Evolutionary conservation across 2,888 invertebrate genomes (phyloP).

Genomic region (Antitype chi): DNA sequence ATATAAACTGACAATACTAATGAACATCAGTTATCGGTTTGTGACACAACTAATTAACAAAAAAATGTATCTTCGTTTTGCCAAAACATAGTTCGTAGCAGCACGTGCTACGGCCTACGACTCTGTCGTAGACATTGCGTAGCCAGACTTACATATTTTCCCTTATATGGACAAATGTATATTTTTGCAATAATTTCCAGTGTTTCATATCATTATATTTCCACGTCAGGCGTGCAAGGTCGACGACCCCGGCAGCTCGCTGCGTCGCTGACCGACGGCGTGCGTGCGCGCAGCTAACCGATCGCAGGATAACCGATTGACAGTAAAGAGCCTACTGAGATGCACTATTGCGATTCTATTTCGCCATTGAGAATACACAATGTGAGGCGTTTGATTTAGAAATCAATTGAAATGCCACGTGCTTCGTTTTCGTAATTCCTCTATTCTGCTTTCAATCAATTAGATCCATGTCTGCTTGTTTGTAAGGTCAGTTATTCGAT

Average conservation of each 20-base stretch:
- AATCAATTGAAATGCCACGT: slow-evolving; percentile 61
- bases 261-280: slow-evolving; percentile 72
- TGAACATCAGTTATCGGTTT: slow-evolving; percentile 14
- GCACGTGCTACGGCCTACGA: background rate
- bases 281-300: slow-evolving; percentile 81
- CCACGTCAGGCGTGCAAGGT: slow-evolving; percentile 73
- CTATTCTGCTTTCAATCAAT: slow-evolving; percentile 54
- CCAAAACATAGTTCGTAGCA: slow-evolving; percentile 1
- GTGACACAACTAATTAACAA: slow-evolving; percentile 15
- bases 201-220: slow-evolving; percentile 69
- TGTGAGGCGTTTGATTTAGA: slow-evolving; percentile 56
- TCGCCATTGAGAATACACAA: slow-evolving; percentile 64
- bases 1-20: slow-evolving; percentile 18
- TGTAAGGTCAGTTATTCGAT: slow-evolving; percentile 9
- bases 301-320: slow-evolving; percentile 83
- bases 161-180: slow-evolving; percentile 21
- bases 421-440: slow-evolving; percentile 33
- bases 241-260: slow-evolving; percentile 83
- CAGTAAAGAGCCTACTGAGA: slow-evolving; percentile 72
- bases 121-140: background rate
- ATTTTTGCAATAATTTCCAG: slow-evolving; percentile 72
- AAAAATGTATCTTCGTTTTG: background rate
- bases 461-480: slow-evolving; percentile 38
- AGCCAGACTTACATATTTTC: slow-evolving; percentile 30
- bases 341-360: slow-evolving; percentile 68